A percentile compares a stretch with the other conserved stretches of the same genome.
These are phyloP conservation scores for Mormoops blainvillei DNA, from an alignment of 2,113 vertebrate genomes.

Conservation along the genomic window DNA sequence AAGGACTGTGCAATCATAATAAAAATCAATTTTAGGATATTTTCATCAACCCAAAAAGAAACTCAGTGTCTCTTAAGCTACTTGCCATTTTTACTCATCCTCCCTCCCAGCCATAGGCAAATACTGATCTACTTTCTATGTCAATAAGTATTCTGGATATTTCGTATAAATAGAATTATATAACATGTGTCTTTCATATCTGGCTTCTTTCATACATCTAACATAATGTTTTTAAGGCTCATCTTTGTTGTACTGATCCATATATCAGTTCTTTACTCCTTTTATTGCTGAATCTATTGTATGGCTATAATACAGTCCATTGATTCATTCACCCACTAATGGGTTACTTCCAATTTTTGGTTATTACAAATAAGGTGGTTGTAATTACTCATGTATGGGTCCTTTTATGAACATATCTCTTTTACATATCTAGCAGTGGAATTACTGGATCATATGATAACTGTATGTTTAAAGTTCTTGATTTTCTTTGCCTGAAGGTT, in stretches of 20 bases:
- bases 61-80: neutral
- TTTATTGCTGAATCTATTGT: neutral
- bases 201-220: neutral
- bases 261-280: neutral
- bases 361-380: neutral
- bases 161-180: too few relatives aligned
- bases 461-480: neutral
- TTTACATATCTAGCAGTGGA: neutral
- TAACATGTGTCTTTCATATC: too few relatives aligned
- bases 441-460: neutral
- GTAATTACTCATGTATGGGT: neutral
- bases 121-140: neutral
- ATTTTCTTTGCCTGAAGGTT: constrained; percentile 2
- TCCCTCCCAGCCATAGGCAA: neutral
- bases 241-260: neutral
- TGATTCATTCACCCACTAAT: neutral
- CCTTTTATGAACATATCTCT: neutral
- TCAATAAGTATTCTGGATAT: neutral
- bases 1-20: neutral
- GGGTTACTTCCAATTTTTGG: neutral
- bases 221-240: neutral
- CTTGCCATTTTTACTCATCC: neutral
- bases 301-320: neutral
- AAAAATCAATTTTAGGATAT: too few relatives aligned
- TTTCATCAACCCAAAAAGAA: too few relatives aligned